Percentiles rank a stretch among this genome's conserved stretches.
Conservation (phyloP, 30 jellyfish, hydroid and myxozoan genomes). For the Pelagia noctiluca region DNA sequence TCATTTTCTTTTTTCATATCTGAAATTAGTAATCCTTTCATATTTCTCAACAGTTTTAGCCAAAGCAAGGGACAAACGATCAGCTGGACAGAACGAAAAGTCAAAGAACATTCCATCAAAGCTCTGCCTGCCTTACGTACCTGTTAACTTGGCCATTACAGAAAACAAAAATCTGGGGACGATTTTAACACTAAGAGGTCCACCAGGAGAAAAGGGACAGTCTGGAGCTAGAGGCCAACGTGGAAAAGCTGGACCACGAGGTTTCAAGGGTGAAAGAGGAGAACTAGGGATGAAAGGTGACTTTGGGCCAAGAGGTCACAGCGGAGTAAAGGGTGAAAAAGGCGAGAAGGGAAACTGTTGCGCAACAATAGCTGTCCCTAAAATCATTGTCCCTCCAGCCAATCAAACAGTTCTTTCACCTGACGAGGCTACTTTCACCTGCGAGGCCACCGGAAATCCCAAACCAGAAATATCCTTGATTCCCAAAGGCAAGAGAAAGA, state of each 20-base stretch:
- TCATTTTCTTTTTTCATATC: too few species aligned
- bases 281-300: slow-evolving; percentile 2
- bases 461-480: background rate
- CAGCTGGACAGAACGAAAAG: too few species aligned
- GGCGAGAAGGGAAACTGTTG: slow-evolving; percentile 15
- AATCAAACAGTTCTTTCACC: slow-evolving; percentile 12
- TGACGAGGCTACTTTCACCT: slow-evolving; percentile 3
- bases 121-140: too few species aligned
- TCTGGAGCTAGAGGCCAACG: slow-evolving; percentile 15
- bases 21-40: too few species aligned
- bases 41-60: too few species aligned
- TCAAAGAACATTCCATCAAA: too few species aligned
- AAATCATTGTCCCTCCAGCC: slow-evolving; percentile 16
- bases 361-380: slow-evolving; percentile 17
- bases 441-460: slow-evolving; percentile 33
- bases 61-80: too few species aligned
- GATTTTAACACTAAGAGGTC: background rate
- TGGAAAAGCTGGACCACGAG: slow-evolving; percentile 45
- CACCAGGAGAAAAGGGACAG: too few species aligned
- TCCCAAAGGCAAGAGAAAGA: background rate
- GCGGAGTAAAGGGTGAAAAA: slow-evolving; percentile 8
- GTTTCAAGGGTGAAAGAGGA: slow-evolving; percentile 5
- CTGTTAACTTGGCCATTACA: too few species aligned
- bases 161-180: too few species aligned
- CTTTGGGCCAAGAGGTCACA: slow-evolving; percentile 3